phyloP scores from a whole-genome alignment of 2,113 vertebrate genomes.

The Galemys pyrenaicus region DNA sequence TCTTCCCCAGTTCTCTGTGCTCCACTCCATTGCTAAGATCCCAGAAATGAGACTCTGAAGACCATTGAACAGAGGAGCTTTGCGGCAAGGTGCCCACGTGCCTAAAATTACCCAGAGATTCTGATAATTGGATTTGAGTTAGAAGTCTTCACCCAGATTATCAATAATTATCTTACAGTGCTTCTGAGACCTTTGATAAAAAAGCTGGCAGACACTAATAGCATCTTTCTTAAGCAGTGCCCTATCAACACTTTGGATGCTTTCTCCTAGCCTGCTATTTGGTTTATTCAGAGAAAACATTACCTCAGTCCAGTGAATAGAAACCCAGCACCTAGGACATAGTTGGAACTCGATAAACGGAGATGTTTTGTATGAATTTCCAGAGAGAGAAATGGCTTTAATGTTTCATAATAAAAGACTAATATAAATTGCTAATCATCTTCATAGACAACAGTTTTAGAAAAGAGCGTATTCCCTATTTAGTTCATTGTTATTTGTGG shows the following conservation, averaged over 20 bases:
- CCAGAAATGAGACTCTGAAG: not conserved
- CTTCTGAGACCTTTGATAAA: conserved; percentile 28
- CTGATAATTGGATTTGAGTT: conserved; percentile 42
- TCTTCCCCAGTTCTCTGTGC: not conserved
- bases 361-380: not conserved
- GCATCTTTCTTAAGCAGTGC: not conserved
- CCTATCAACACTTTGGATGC: not conserved
- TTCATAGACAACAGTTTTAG: not conserved
- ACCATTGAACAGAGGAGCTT: not conserved
- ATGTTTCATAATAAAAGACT: not conserved
- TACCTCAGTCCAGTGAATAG: not conserved
- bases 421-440: not conserved
- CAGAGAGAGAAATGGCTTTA: not conserved
- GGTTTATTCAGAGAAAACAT: not conserved
- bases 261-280: not conserved
- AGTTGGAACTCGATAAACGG: not conserved
- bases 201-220: not conserved
- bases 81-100: not conserved
- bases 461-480: not conserved
- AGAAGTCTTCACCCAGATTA: conserved; percentile 49
- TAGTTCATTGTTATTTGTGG: not conserved
- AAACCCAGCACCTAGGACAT: not conserved
- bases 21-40: not conserved
- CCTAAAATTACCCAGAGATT: conserved; percentile 37
- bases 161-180: conserved; percentile 40